phyloP scores from a whole-genome alignment of 2,113 vertebrate species.

The Heteronetta atricapilla region DNA sequence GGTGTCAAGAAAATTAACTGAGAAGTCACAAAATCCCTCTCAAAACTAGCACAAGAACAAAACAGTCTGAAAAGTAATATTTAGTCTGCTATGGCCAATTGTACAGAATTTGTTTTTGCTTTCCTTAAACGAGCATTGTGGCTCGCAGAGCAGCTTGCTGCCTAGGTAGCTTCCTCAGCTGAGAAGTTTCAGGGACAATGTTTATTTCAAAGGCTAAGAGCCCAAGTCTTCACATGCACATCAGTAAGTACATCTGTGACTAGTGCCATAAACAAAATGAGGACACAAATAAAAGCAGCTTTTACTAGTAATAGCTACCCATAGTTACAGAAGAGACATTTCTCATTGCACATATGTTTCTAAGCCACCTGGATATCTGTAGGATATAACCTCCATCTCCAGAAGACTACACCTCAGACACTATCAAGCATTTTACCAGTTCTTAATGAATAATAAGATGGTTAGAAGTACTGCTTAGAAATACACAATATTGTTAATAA shows the following conservation, averaged over 20 bases:
- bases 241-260: neutral
- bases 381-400: neutral
- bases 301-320: conserved; percentile 11
- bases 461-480: conserved; percentile 29
- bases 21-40: neutral
- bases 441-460: conserved; percentile 20
- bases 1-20: neutral
- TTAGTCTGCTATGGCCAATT: neutral
- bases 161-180: neutral
- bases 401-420: neutral
- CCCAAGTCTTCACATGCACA: neutral
- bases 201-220: neutral
- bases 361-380: neutral
- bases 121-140: neutral
- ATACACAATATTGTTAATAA: conserved; percentile 19
- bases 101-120: neutral
- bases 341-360: neutral
- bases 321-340: neutral
- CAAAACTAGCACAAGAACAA: neutral
- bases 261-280: neutral
- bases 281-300: neutral
- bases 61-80: neutral
- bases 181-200: neutral
- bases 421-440: neutral
- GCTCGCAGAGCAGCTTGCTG: neutral